These are phyloP conservation scores for Punctoribates punctum DNA, from an alignment of 2,888 invertebrate species.

Conservation along the genomic window DNA sequence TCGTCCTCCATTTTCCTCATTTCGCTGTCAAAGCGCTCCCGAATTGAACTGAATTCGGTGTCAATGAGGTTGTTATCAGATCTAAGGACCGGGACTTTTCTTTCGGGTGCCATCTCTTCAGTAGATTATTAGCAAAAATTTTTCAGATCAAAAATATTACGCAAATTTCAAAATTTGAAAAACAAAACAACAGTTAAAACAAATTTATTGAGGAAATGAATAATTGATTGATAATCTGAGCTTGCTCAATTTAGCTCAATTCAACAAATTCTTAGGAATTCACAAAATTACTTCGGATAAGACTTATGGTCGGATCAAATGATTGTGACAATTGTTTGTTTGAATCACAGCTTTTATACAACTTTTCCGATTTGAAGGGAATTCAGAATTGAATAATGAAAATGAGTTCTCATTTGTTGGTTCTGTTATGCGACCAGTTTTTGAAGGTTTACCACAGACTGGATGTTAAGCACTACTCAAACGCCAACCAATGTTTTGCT, in stretches of 20 bases:
- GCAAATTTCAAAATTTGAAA: not conserved
- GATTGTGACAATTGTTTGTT: not conserved
- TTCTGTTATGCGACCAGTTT: conserved; percentile 13
- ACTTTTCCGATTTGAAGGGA: not conserved
- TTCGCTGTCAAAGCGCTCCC: conserved; percentile 91
- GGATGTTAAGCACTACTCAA: not conserved
- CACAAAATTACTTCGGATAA: not conserved
- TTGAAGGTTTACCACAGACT: conserved; percentile 13
- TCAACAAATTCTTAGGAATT: too few relatives aligned
- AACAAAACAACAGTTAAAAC: too few relatives aligned
- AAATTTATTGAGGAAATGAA: too few relatives aligned
- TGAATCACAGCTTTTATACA: conserved; percentile 16
- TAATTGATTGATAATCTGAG: too few relatives aligned
- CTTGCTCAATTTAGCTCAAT: too few relatives aligned
- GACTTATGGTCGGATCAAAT: not conserved
- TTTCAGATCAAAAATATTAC: not conserved
- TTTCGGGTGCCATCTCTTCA: conserved; percentile 49
- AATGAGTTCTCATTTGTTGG: conserved; percentile 27
- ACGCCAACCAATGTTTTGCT: not conserved
- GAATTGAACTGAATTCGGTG: conserved; percentile 91
- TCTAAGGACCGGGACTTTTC: conserved; percentile 71
- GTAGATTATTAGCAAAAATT: not conserved
- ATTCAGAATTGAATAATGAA: not conserved
- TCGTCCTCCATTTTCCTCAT: conserved; percentile 99
- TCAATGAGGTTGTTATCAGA: conserved; percentile 93